Conservation (phyloP, 2,797 vertebrate genomes). For the Micropoecilia bifurca region DNA sequence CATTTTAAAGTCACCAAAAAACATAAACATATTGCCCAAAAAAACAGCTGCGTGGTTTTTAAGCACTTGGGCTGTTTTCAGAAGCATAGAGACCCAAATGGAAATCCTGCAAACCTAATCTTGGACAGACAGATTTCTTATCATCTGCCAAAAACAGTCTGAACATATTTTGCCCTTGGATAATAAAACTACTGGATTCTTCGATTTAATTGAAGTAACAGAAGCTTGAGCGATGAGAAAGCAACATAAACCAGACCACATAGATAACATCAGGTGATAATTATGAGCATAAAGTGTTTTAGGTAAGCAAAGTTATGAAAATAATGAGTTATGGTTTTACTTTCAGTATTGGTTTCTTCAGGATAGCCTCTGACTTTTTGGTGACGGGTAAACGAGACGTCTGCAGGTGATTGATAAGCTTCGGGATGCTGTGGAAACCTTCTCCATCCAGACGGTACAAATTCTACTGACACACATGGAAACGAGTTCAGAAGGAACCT, state of each 20-base stretch:
- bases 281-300: neutral
- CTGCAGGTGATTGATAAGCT: slow-evolving; percentile 87
- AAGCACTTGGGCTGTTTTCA: no score
- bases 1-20: no score
- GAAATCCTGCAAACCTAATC: no score
- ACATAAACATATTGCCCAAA: no score
- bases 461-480: slow-evolving; percentile 78
- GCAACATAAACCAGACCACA: neutral
- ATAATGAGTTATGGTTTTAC: slow-evolving; percentile 63
- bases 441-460: slow-evolving; percentile 93
- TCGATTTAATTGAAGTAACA: neutral
- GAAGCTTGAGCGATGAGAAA: neutral
- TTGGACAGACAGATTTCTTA: neutral
- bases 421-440: slow-evolving; percentile 85
- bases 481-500: slow-evolving; percentile 16
- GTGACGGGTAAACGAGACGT: slow-evolving; percentile 85
- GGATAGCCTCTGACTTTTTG: slow-evolving; percentile 83
- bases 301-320: neutral
- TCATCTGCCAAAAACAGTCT: neutral
- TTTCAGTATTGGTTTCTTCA: slow-evolving; percentile 88
- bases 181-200: neutral
- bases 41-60: no score
- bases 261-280: neutral
- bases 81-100: no score
- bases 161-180: neutral